Conservation (phyloP, 1,140 invertebrate genomes). For the Marisa cornuarietis region DNA sequence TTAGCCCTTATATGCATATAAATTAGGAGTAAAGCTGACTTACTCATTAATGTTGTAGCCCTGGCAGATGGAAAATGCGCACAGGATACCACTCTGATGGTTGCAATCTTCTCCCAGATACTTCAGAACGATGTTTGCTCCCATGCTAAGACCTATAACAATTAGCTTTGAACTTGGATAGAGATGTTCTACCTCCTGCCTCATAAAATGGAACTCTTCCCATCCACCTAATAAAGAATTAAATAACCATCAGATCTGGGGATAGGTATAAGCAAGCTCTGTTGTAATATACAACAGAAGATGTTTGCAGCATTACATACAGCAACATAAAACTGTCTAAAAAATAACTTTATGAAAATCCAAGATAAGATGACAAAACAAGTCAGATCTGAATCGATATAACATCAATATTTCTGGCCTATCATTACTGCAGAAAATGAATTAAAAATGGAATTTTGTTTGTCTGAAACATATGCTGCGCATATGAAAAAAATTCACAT, state of each 20-base stretch:
- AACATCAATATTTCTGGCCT: too few relatives aligned
- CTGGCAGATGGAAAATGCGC: constrained; percentile 89
- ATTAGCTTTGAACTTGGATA: constrained; percentile 82
- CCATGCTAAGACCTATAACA: constrained; percentile 87
- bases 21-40: constrained; percentile 58
- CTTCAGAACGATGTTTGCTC: constrained; percentile 86
- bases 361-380: too few relatives aligned
- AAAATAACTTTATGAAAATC: background rate
- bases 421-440: too few relatives aligned
- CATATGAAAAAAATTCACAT: too few relatives aligned
- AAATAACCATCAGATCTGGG: background rate
- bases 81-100: constrained; percentile 76
- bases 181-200: constrained; percentile 76
- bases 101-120: constrained; percentile 79
- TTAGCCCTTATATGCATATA: too few relatives aligned
- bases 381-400: too few relatives aligned
- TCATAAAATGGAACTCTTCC: constrained; percentile 84
- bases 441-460: too few relatives aligned
- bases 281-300: too few relatives aligned
- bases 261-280: too few relatives aligned
- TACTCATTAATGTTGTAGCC: constrained; percentile 89
- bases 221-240: constrained; percentile 76
- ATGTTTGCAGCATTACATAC: background rate
- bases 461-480: too few relatives aligned
- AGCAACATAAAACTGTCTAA: background rate